Conservation (phyloP, 2,888 invertebrate genomes). For the Deroplatys truncata region DNA sequence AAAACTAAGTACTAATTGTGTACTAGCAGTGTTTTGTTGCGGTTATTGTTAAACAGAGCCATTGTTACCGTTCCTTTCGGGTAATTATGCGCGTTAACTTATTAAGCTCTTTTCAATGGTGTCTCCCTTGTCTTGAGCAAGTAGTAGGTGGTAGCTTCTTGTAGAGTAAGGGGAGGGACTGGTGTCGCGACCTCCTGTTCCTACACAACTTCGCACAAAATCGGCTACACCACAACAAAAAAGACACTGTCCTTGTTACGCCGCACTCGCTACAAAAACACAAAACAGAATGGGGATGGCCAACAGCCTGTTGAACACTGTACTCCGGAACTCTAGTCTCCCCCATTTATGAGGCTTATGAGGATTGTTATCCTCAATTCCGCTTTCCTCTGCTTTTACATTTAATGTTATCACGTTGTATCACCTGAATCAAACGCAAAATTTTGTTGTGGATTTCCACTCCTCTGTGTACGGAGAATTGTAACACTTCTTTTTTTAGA, state of each 20-base stretch:
- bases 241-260: neutral
- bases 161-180: neutral
- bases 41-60: neutral
- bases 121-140: neutral
- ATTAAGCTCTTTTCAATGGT: neutral
- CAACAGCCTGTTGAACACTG: neutral
- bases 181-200: neutral
- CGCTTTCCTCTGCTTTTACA: neutral
- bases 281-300: neutral
- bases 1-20: too few species aligned
- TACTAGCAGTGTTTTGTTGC: neutral
- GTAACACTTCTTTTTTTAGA: neutral
- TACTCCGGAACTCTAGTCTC: neutral
- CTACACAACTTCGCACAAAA: neutral
- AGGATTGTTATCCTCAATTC: neutral
- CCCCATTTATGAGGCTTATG: neutral
- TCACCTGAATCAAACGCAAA: neutral
- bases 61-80: neutral
- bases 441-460: neutral
- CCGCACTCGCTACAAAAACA: neutral
- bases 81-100: neutral
- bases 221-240: neutral
- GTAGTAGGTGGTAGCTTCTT: neutral
- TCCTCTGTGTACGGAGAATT: neutral
- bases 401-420: neutral